Evolutionary conservation across 2,888 invertebrate genomes (phyloP).

Genomic region (Silvanus unidentatus): DNA sequence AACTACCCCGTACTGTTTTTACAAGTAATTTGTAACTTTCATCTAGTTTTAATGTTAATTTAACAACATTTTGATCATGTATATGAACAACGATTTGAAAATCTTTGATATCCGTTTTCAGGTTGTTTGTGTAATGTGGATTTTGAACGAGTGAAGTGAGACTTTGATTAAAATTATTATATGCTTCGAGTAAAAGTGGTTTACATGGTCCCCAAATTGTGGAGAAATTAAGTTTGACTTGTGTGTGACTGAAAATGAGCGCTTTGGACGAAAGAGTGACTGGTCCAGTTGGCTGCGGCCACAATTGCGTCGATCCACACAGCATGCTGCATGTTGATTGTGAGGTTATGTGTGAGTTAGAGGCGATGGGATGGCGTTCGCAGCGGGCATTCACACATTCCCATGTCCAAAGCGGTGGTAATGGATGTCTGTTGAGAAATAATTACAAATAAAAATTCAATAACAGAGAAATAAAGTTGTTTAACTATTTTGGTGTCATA

Average conservation of each 20-base stretch:
- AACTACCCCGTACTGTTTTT: slow-evolving; percentile 43
- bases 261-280: slow-evolving; percentile 61
- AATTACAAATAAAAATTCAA: not conserved
- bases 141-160: slow-evolving; percentile 23
- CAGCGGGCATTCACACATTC: slow-evolving; percentile 65
- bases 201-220: slow-evolving; percentile 44
- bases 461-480: too few relatives aligned
- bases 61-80: slow-evolving; percentile 45
- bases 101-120: slow-evolving; percentile 34
- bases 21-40: slow-evolving; percentile 69
- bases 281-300: slow-evolving; percentile 75
- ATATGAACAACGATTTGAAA: slow-evolving; percentile 51
- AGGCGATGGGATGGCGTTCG: slow-evolving; percentile 52
- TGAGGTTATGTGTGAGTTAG: slow-evolving; percentile 36
- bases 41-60: slow-evolving; percentile 61
- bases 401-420: slow-evolving; percentile 70
- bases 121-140: slow-evolving; percentile 5
- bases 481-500: too few relatives aligned
- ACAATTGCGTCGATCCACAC: slow-evolving; percentile 68
- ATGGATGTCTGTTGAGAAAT: slow-evolving; percentile 45
- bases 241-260: slow-evolving; percentile 53
- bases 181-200: slow-evolving; percentile 49
- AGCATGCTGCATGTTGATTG: slow-evolving; percentile 72
- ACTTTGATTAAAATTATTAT: slow-evolving; percentile 47
- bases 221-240: slow-evolving; percentile 40